Base-by-base conservation (phyloP, 2,113 vertebrate genomes). In the Mobula birostris region DNA sequence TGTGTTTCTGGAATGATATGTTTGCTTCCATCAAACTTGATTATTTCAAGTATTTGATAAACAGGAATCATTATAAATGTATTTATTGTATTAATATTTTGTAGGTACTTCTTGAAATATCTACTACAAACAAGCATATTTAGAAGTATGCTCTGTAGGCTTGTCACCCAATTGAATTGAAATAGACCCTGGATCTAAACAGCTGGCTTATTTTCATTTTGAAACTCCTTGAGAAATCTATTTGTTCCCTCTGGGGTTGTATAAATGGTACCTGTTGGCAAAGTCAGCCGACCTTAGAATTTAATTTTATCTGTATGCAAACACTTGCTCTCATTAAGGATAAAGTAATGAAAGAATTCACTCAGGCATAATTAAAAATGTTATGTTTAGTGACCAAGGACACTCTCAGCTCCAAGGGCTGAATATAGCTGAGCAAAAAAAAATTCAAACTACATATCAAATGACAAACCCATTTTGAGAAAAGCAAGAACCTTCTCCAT, bases 291-390 rank as follows among this genome's bases (percentile, higher is more conserved):
- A 97, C 98, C 98, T 97, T 98, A 97, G 96, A 96, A 97, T 98
- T 99, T 98, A 98, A 98, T 98, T 99, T 98, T 96, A 98, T 98
- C 97, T 98, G 96, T 97, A 97, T 97, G 97, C 97, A 98, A 98
- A 98, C 97, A 98, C 97, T 98, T 96, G 96, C 95, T 95, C 97
- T 98, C 97, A 98, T 98, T 98, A 98, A 96, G 97, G 96, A 96
- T 97, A 96, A 96, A 98, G 97, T 96, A 96, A 97, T 98, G 97
- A 98, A 98, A 95, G 97, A 96, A 97, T 95, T 96, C 97, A 98
- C 96, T 98, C 96, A 97, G 96, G 96, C 97, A 96, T 98, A 96
- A 93, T 93, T 74, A 74, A 68, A 74, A 74, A 40, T 14, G 24
- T 92, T 92, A 93, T 93, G 91, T 76, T 56, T 56, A 27, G 91